Conservation (phyloP, 1,140 invertebrate genomes). For the Papilio helenus region DNA sequence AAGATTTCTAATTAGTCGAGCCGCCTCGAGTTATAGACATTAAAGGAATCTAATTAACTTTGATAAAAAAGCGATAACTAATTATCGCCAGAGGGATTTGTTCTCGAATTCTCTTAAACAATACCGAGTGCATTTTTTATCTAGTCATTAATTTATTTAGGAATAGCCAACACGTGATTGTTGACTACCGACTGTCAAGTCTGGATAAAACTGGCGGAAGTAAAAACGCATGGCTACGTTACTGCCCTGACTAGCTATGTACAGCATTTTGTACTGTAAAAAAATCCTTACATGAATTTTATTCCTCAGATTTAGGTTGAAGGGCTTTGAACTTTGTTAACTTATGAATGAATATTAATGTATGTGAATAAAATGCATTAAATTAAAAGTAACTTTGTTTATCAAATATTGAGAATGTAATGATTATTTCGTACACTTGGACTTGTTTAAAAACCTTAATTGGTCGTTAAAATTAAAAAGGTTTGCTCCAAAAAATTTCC, state of each 20-base stretch:
- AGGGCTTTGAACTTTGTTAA: neutral
- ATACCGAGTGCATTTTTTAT: constrained; percentile 29
- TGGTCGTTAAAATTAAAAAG: constrained; percentile 28
- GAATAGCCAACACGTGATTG: neutral
- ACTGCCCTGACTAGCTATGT: neutral
- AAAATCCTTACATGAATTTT: neutral
- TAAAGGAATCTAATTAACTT: constrained; percentile 54
- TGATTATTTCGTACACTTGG: neutral
- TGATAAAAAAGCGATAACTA: constrained; percentile 47
- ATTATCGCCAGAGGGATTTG: constrained; percentile 46
- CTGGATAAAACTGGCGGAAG: neutral
- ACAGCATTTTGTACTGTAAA: neutral
- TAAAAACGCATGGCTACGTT: neutral
- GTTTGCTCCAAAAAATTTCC: neutral
- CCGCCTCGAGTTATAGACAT: constrained; percentile 53
- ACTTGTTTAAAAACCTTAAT: constrained; percentile 23
- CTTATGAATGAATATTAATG: constrained; percentile 7
- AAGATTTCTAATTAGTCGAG: constrained; percentile 57
- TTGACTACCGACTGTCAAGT: neutral
- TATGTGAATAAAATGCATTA: neutral
- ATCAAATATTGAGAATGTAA: neutral
- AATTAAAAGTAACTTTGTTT: neutral
- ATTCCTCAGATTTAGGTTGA: neutral
- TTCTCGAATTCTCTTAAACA: constrained; percentile 45
- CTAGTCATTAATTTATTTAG: constrained; percentile 2